Evolutionary conservation across 1,140 invertebrate genomes (phyloP).

Genomic region (Caligus rogercresseyi): DNA sequence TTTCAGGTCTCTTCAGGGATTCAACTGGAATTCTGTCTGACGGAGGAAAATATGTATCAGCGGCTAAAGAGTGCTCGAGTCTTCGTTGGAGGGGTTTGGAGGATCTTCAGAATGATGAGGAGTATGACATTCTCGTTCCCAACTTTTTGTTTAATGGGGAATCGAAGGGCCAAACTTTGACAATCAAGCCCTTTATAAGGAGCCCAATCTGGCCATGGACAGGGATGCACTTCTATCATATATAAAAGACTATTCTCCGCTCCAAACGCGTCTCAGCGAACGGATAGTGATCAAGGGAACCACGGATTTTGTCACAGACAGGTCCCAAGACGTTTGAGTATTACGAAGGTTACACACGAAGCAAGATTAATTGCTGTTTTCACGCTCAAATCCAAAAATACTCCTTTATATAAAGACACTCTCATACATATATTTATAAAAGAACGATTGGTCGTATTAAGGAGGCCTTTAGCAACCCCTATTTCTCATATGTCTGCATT

Average conservation of each 20-base stretch:
- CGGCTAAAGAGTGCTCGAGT: neutral
- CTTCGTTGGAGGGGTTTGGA: constrained; percentile 38
- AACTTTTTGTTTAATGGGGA: constrained; percentile 44
- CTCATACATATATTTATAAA: no score
- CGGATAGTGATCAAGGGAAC: neutral
- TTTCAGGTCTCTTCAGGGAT: constrained; percentile 34
- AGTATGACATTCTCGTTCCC: constrained; percentile 42
- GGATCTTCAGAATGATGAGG: constrained; percentile 30
- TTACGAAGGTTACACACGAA: no score
- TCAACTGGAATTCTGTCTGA: constrained; percentile 35
- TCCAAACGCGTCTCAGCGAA: neutral
- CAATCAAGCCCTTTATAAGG: neutral
- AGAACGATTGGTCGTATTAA: no score
- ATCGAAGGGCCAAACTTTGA: constrained; percentile 32
- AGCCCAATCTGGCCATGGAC: neutral
- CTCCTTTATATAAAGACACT: no score
- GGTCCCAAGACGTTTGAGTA: no score
- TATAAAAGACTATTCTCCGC: neutral
- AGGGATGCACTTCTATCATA: neutral
- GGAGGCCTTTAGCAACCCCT: no score
- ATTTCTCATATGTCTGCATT: no score
- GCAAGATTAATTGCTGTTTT: no score
- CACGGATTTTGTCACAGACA: neutral
- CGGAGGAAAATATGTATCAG: constrained; percentile 12
- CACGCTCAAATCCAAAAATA: no score